Evolutionary conservation across 2,113 vertebrate species (phyloP).

Genomic region (Cromileptes altivelis): DNA sequence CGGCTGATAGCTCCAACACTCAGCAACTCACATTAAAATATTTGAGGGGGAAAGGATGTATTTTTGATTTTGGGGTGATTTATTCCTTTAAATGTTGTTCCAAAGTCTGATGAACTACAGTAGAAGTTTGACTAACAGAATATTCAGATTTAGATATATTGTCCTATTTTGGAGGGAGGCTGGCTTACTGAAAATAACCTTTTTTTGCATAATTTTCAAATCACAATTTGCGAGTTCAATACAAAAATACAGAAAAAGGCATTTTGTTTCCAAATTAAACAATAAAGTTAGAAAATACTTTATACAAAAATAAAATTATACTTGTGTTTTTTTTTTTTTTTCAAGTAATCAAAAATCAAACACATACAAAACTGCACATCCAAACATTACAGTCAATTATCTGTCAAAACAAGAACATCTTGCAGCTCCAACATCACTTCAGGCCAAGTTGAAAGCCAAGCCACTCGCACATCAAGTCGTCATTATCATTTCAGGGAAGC

Average conservation of each 20-base stretch:
- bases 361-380: not conserved
- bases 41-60: too few species aligned
- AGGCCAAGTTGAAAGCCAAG: not conserved
- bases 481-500: not conserved
- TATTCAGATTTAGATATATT: not conserved
- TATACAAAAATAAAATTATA: not conserved
- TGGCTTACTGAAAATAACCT: not conserved
- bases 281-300: too few species aligned
- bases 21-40: too few species aligned
- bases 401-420: not conserved
- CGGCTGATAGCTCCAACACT: too few species aligned
- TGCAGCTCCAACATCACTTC: not conserved
- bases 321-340: not conserved
- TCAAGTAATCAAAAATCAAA: not conserved
- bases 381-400: not conserved
- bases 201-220: not conserved
- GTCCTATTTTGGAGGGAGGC: too few species aligned
- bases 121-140: not conserved
- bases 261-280: not conserved
- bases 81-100: not conserved
- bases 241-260: not conserved
- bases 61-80: too few species aligned
- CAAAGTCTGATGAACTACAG: not conserved
- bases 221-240: not conserved
- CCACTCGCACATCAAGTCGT: not conserved